Evolutionary conservation across 2,888 invertebrate genomes (phyloP).

Genomic region (Athrips mouffetella): DNA sequence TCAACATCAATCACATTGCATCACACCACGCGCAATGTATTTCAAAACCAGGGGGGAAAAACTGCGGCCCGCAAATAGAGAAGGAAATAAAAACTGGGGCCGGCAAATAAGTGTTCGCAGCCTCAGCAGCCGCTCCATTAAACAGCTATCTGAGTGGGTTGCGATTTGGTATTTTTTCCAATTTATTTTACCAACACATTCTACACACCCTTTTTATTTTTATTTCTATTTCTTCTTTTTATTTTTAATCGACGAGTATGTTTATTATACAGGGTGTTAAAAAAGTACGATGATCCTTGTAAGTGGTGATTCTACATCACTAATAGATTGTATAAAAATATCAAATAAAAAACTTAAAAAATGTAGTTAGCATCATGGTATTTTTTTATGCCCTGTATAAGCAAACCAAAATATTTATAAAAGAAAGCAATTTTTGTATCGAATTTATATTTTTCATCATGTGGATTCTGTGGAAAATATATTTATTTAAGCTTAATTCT

Average conservation of each 20-base stretch:
- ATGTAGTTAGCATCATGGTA: too few species aligned
- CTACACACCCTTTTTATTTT: background rate
- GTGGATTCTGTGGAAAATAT: too few species aligned
- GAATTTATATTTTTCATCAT: too few species aligned
- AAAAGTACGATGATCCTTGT: too few species aligned
- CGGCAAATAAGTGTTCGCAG: background rate
- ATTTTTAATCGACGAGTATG: background rate
- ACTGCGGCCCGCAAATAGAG: background rate
- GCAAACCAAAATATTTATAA: too few species aligned
- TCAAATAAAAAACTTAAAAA: too few species aligned
- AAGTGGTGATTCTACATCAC: too few species aligned
- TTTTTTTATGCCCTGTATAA: too few species aligned
- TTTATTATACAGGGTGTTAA: background rate
- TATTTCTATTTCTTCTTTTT: background rate
- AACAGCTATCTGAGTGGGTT: background rate
- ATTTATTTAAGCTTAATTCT: too few species aligned
- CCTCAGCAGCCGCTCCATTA: background rate
- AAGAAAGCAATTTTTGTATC: too few species aligned
- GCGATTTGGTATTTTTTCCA: conserved; percentile 2
- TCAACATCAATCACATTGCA: conserved; percentile 12
- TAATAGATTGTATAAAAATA: too few species aligned
- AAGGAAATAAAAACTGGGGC: background rate
- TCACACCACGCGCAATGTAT: conserved; percentile 6
- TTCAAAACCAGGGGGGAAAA: background rate
- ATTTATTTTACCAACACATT: conserved; percentile 6